These are phyloP conservation scores for Ichneumoninae sp. DNA, from an alignment of 2,888 invertebrate species.

Conservation along the genomic window DNA sequence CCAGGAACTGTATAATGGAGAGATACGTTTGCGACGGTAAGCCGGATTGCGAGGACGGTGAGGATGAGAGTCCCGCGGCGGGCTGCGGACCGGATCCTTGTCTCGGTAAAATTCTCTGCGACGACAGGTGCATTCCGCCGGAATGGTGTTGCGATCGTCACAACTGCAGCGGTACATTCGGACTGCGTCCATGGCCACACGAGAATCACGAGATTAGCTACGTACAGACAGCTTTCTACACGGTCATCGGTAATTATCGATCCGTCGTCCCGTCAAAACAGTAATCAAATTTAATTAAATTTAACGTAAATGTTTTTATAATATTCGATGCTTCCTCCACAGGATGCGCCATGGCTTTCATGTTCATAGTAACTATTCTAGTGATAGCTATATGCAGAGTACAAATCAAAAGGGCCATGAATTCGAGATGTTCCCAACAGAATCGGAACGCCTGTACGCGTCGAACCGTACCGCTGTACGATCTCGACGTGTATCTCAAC, in stretches of 20 bases:
- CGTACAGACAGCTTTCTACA: conserved; percentile 84
- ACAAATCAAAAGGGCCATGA: conserved; percentile 82
- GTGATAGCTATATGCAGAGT: conserved; percentile 84
- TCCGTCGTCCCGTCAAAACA: background rate
- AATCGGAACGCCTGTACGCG: conserved; percentile 69
- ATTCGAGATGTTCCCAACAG: conserved; percentile 76
- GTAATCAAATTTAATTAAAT: background rate
- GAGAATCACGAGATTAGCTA: conserved; percentile 80
- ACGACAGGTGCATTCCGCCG: conserved; percentile 85
- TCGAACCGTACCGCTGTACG: conserved; percentile 74
- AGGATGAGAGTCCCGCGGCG: conserved; percentile 84
- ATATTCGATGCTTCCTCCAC: conserved; percentile 44
- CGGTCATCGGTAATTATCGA: conserved; percentile 81
- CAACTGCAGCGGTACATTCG: conserved; percentile 69
- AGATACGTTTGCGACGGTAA: conserved; percentile 86
- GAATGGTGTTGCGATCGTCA: conserved; percentile 85
- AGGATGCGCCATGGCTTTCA: conserved; percentile 84
- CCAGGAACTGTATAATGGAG: conserved; percentile 83
- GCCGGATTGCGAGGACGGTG: conserved; percentile 85
- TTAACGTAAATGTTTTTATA: background rate
- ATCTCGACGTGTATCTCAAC: conserved; percentile 78
- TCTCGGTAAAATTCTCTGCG: conserved; percentile 84
- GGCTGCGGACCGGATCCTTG: conserved; percentile 83
- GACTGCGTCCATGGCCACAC: conserved; percentile 67
- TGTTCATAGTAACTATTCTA: conserved; percentile 83